Conservation (phyloP, 2,797 vertebrate genomes). For the Lophura swinhoii region DNA sequence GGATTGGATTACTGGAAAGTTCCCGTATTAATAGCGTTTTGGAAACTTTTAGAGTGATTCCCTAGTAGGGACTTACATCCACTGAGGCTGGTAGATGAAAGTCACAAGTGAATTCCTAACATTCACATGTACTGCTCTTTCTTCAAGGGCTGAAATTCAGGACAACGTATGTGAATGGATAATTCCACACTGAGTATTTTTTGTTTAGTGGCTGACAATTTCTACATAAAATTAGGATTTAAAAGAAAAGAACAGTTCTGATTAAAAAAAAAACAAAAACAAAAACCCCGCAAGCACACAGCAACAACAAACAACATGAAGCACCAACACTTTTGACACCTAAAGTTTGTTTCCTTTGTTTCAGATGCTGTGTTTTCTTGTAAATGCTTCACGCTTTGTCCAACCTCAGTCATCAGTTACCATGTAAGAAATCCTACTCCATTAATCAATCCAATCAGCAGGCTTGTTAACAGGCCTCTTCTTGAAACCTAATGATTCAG, state of each 20-base stretch:
- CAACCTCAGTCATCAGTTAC: neutral
- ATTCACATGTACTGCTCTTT: neutral
- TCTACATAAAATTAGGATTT: neutral
- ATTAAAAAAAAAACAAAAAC: neutral
- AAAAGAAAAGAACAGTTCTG: neutral
- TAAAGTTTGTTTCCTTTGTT: neutral
- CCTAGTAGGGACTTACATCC: neutral
- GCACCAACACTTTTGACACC: neutral
- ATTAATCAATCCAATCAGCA: conserved; percentile 40
- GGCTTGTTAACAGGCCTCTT: conserved; percentile 7
- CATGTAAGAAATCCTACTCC: neutral
- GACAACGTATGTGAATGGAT: neutral
- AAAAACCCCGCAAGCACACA: neutral
- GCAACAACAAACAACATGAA: neutral
- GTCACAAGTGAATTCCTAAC: neutral
- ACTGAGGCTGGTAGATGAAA: neutral
- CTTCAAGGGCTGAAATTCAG: neutral
- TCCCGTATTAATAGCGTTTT: neutral
- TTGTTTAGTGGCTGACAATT: neutral
- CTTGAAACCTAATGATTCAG: neutral
- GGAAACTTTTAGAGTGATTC: neutral
- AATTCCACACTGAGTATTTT: accelerated
- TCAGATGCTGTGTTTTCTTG: neutral
- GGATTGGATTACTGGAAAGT: neutral
- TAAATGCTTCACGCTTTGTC: neutral